Evolutionary conservation across 2,888 invertebrate genomes (phyloP).

Genomic region (Loripinus fragilis): DNA sequence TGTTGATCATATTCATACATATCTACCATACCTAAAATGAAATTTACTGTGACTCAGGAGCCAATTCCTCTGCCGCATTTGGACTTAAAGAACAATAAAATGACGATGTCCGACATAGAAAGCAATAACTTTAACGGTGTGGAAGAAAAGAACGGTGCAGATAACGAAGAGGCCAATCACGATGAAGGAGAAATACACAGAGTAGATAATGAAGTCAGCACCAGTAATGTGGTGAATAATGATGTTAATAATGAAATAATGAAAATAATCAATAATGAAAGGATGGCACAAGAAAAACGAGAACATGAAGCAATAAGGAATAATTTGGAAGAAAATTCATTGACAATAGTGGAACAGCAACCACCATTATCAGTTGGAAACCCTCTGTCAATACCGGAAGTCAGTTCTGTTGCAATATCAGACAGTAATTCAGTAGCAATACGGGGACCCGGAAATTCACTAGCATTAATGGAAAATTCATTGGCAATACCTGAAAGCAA

Average conservation of each 20-base stretch:
- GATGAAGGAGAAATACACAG: background rate
- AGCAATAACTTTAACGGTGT: background rate
- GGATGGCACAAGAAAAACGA: too few relatives aligned
- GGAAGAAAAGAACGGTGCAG: background rate
- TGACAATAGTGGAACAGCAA: too few relatives aligned
- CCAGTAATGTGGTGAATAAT: background rate
- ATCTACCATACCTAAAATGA: too few relatives aligned
- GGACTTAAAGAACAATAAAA: background rate
- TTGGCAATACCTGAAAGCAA: background rate
- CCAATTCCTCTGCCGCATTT: background rate
- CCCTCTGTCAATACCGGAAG: too few relatives aligned
- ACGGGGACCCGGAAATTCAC: too few relatives aligned
- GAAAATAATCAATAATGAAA: too few relatives aligned
- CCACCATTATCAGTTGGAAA: too few relatives aligned
- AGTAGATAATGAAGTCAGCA: background rate
- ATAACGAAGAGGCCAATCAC: background rate
- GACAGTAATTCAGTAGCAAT: too few relatives aligned
- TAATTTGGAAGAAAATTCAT: background rate
- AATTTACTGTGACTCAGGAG: background rate
- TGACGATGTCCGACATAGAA: background rate
- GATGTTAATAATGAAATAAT: background rate
- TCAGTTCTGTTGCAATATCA: too few relatives aligned
- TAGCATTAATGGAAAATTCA: slow-evolving; percentile 14
- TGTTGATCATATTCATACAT: too few relatives aligned
- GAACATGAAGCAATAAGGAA: background rate